Percentiles rank a stretch among this genome's conserved stretches.
phyloP scores from a whole-genome alignment of 2,888 invertebrate species.

The Eristalis intricaria region DNA sequence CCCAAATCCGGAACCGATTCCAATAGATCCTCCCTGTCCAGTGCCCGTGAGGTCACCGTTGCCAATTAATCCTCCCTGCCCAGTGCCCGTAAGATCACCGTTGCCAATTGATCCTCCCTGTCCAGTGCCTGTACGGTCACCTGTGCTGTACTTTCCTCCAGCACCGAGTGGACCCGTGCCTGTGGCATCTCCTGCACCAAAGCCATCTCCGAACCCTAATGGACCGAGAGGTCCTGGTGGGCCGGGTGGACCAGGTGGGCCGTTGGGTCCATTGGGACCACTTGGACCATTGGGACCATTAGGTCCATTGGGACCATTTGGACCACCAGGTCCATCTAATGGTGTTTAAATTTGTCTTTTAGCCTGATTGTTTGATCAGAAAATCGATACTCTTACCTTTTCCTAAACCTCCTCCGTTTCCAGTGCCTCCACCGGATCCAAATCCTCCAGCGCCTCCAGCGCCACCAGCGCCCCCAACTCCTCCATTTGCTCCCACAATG shows the following conservation, averaged over 20 bases:
- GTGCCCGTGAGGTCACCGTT: constrained; percentile 16
- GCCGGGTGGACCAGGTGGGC: constrained; percentile 73
- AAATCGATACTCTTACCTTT: constrained; percentile 71
- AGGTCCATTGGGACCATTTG: constrained; percentile 51
- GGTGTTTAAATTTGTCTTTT: background rate
- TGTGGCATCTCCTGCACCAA: constrained; percentile 67
- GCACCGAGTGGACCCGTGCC: constrained; percentile 55
- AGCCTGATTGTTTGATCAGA: background rate
- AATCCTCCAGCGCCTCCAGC: constrained; percentile 73
- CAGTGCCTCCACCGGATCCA: constrained; percentile 66
- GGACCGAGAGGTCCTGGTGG: constrained; percentile 69
- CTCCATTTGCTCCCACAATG: constrained; percentile 43
- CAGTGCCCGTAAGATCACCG: constrained; percentile 24
- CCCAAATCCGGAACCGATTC: constrained; percentile 10
- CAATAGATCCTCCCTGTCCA: constrained; percentile 1
- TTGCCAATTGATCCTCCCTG: constrained; percentile 6
- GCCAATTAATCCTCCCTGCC: constrained; percentile 8
- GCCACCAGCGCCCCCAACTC: constrained; percentile 68
- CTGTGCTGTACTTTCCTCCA: constrained; percentile 28
- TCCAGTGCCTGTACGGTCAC: constrained; percentile 21
- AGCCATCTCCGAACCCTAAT: constrained; percentile 46
- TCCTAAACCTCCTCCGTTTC: constrained; percentile 54
- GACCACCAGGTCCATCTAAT: constrained; percentile 66
- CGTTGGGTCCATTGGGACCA: constrained; percentile 56
- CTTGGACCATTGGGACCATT: constrained; percentile 46